phyloP scores from a whole-genome alignment of 35 echinoderm and acorn worm species.

The Ptychodera flava region DNA sequence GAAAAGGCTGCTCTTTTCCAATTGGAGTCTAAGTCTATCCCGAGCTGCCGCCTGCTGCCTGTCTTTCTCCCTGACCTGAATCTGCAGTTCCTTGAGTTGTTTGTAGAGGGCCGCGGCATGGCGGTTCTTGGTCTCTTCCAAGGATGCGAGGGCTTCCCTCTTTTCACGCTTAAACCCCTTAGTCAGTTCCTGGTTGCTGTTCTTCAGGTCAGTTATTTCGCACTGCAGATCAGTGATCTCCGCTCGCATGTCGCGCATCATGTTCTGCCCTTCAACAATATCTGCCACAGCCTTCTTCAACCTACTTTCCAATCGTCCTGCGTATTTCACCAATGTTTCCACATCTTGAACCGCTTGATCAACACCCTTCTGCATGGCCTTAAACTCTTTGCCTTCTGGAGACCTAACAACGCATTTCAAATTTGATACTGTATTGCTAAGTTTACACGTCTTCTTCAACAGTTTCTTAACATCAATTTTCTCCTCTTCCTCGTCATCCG shows the following conservation, averaged over 20 bases:
- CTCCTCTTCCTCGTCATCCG: background rate
- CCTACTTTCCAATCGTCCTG: background rate
- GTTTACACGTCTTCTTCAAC: background rate
- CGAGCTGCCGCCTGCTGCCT: background rate
- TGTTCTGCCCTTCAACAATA: background rate
- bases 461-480: background rate
- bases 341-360: background rate
- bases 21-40: background rate
- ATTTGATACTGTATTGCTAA: background rate
- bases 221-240: background rate
- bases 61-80: background rate
- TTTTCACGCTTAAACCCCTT: background rate
- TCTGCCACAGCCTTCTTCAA: background rate
- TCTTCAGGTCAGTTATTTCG: background rate
- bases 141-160: background rate
- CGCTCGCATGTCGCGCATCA: background rate
- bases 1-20: background rate
- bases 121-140: background rate
- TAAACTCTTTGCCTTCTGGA: background rate
- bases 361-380: background rate
- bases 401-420: background rate
- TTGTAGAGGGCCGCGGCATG: background rate
- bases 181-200: background rate
- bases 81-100: background rate
- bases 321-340: background rate